Base-by-base conservation (phyloP, 2,888 invertebrate species). In the Ectemnius lituratus region DNA sequence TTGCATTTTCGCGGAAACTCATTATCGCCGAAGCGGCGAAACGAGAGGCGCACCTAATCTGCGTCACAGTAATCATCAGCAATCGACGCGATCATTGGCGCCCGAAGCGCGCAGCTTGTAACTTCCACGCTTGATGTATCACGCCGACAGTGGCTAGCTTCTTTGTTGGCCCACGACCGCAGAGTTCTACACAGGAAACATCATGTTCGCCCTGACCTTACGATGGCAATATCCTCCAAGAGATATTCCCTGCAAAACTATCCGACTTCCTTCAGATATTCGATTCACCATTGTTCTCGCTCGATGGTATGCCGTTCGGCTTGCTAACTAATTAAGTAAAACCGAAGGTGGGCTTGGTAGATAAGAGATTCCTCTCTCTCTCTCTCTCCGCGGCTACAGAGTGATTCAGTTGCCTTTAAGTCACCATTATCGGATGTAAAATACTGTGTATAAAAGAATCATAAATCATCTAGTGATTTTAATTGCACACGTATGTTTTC, bases 131-230 rank as follows among this genome's bases (percentile, higher is more conserved):
- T 78, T 73, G 65, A 68, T 56, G 70, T 73, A 61, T 57, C 68
- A 75, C 57, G 63, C 60, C 71, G 47, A 62, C 46, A 52, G 37
- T 37, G 4, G 37, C 23, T 6, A 37, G 8, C 37, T 8, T 8
- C 70, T 80, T 82, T 78, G 75, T 81, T 75, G 52, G 23, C 8
- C 37, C 6, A 8, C 37, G 2, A 23, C 6, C 8, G 52, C 13
- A 11, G 20, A 11, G 20, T 16, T 28, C 57, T 61, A 73, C 77
- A 67, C 81, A 82, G 75, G 78, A 79, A 82, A 82, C 74, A 71
- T 75, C 77, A 67, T 73, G 75, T 82, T 74, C 75, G 75, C 75
- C 75, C 67, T 81, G 77, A 76, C 72, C 75, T 82, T 82, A 82
- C 57, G 47, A 58, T 27, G 45, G 37, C 60, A 67, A 78, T 76